phyloP scores from a whole-genome alignment of 2,113 vertebrate species.

The Numida meleagris region DNA sequence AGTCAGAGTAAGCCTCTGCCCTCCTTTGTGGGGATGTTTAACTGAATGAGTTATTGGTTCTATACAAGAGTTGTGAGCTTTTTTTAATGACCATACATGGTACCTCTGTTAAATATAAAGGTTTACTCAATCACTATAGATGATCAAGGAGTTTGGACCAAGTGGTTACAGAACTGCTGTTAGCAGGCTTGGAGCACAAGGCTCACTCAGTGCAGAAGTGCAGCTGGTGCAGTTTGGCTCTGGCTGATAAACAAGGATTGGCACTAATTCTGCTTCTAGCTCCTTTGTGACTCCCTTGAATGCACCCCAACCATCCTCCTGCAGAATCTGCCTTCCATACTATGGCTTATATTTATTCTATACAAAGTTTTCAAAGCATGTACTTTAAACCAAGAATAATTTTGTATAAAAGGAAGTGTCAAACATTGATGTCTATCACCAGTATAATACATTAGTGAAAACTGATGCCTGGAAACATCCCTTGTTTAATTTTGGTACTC shows the following conservation, averaged over 20 bases:
- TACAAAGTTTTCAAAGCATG: neutral
- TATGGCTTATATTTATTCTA: neutral
- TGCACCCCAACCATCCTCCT: neutral
- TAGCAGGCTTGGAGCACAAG: neutral
- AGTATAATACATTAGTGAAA: neutral
- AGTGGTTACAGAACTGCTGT: neutral
- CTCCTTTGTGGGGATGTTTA: constrained; percentile 21
- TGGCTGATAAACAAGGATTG: neutral
- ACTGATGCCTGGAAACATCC: neutral
- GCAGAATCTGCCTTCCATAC: neutral
- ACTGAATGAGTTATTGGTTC: constrained; percentile 1
- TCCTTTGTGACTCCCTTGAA: neutral
- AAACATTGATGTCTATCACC: neutral
- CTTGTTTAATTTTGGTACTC: neutral
- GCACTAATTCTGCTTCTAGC: neutral
- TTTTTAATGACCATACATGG: neutral
- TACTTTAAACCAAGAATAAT: neutral
- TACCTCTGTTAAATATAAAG: constrained; percentile 31
- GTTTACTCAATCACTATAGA: neutral
- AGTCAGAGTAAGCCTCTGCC: neutral
- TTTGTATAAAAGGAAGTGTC: neutral
- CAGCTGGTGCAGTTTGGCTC: neutral
- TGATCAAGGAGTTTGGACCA: neutral
- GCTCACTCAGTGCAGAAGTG: neutral
- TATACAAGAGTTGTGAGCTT: neutral